phyloP scores from a whole-genome alignment of 2,113 vertebrate species.

The Sturnira hondurensis region DNA sequence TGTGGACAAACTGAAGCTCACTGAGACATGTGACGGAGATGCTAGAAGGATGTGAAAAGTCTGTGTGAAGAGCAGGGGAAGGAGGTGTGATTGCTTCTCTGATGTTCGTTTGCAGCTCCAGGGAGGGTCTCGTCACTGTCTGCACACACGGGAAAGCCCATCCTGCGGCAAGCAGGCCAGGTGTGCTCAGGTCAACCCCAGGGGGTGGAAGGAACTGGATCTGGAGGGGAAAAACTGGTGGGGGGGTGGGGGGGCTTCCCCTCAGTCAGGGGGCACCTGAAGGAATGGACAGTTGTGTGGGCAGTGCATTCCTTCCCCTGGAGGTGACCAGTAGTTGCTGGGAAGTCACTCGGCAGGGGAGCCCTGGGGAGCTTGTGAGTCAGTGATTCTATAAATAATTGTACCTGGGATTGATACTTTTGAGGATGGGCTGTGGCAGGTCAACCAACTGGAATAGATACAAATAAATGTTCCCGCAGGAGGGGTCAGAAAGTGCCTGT shows the following conservation, averaged over 20 bases:
- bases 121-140: not conserved
- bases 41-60: not conserved
- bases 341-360: constrained; percentile 16
- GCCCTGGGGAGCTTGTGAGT: constrained; percentile 37
- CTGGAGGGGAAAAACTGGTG: not conserved
- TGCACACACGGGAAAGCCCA: not conserved
- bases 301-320: not conserved
- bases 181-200: not conserved
- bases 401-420: constrained; percentile 64
- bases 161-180: not conserved
- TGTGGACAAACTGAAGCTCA: not conserved
- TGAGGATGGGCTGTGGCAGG: constrained; percentile 70
- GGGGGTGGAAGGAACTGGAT: not conserved
- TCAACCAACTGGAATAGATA: constrained; percentile 72
- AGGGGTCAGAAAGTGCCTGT: constrained; percentile 32
- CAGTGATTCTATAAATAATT: constrained; percentile 67
- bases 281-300: not conserved
- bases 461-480: constrained; percentile 65
- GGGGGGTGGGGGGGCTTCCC: not conserved
- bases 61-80: not conserved
- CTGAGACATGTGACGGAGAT: not conserved
- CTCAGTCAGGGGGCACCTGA: not conserved
- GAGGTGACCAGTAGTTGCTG: not conserved
- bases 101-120: not conserved
- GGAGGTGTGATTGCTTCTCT: not conserved